Base-by-base conservation (phyloP, 2,797 vertebrate genomes). In the Acrocephalus scirpaceus region DNA sequence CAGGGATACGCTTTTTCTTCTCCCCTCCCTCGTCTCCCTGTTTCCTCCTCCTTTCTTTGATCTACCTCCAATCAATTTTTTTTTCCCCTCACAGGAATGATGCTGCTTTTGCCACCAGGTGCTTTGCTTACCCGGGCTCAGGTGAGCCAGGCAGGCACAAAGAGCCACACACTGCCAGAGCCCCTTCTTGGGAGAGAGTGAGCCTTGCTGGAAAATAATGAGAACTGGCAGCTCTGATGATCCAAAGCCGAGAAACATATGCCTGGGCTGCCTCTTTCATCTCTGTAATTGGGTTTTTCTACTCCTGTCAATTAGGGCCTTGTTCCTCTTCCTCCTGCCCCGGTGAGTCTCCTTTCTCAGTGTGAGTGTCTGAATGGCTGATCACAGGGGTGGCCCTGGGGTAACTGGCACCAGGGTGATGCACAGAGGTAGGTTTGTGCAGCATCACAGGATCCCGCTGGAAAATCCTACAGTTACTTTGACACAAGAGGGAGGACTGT, bases 241-340 rank as follows among this genome's bases (percentile, higher is more conserved):
- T 95, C 87, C 92, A 93, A 95, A 97, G 92, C 92, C 1, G 4
- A 82, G 87, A 93, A 97, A 95, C 93, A 95, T 90, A 95, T 88
- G 92, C 93, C 83, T 70, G 77, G 74, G 65, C 76, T 96, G 95
- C 77, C 71, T 96, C 93, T 96, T 96, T 95, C 94, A 97, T 97
- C 94, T 96, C 92, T 45, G 80, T 97, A 97, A 97, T 95, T 95
- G 94, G 82, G 69, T 88, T 96, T 96, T 90, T 73, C 77, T 82
- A 51, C 51, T 94, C 66, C 83, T 93, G 80, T 92, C 95, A 97
- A 96, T 96, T 96, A 96, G 82, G 72, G 20, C 29, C 32, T 69
- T 87, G 92, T 90, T 60, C 23, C 56, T 71, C 27, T 75, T 65
- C 38, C 44, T 40, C 29, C 66, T 91, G 79, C 53, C 72, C 82